Base-by-base conservation (phyloP, 2,888 invertebrate genomes). In the Coenonympha arcania region DNA sequence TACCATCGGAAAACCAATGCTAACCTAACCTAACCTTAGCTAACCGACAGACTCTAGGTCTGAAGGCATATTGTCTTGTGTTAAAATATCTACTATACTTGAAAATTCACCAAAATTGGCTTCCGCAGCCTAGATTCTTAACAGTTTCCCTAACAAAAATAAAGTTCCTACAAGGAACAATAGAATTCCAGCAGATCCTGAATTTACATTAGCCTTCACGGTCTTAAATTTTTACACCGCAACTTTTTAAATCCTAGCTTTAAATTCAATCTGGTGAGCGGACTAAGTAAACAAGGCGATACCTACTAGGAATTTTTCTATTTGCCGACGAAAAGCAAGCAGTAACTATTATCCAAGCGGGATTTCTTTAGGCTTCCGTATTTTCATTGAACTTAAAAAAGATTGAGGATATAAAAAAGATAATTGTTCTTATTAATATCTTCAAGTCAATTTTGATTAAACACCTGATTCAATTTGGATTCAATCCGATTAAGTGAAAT, bases 221-320 rank as follows among this genome's bases (percentile, higher is more conserved):
- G 15, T 24, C 24, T 39, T 36, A 36, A 36, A 36, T 36, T 39
- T 39, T 39, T 39, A 39, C 39, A 24, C 16, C 24, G 24, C 39
- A 22, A 24, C 24, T 39, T 39, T 30, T 39, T 24, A 39, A 39
- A 39, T 39, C 39, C 39, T 15, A 24, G 24, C 39, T 39, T 39
- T 39, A 39, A 39, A 39, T 39, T 24, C 39, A 39, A 39, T 24
- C 24, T 39, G 8, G 39, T 11, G 22, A 39, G 24, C 39, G 15
- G 22, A 37, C 37, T 24, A 39, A 39, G 39, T 39, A 39, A 39
- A 39, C 24, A 24, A 24, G 15, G 11, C 4, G n/a, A 22, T 15
- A 15, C 24, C 15, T 4, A 30, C 30, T 30, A n/a, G n/a, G n/a
- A n/a, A 15, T 39, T 22, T 39, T 39, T 39, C 24, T 24, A 39